These are phyloP conservation scores for Plodia interpunctella DNA, from an alignment of 1,140 invertebrate species.

Conservation along the genomic window DNA sequence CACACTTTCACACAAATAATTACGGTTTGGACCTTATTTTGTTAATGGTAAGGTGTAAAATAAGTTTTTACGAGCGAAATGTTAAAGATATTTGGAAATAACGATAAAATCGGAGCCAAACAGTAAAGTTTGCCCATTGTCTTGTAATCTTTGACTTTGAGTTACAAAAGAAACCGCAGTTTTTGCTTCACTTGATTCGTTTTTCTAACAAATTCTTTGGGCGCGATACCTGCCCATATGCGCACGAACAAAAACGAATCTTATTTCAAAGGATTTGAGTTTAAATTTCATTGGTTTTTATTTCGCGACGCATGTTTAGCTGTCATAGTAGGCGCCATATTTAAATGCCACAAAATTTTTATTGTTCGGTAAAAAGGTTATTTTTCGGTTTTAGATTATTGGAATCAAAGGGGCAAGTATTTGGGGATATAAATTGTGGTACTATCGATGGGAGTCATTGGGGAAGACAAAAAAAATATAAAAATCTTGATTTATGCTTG, in stretches of 20 bases:
- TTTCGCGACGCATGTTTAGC: slow-evolving; percentile 11
- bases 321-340: slow-evolving; percentile 25
- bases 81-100: slow-evolving; percentile 35
- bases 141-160: slow-evolving; percentile 48
- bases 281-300: slow-evolving; percentile 24
- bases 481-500: too few species aligned
- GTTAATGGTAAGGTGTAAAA: slow-evolving; percentile 11
- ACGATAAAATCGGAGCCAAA: slow-evolving; percentile 54
- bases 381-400: slow-evolving; percentile 1
- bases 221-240: slow-evolving; percentile 38
- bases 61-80: slow-evolving; percentile 15
- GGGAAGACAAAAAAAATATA: too few species aligned
- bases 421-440: too few species aligned
- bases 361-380: slow-evolving; percentile 22
- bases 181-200: slow-evolving; percentile 34
- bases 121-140: slow-evolving; percentile 53
- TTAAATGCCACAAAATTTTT: slow-evolving; percentile 17
- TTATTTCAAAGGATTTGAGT: slow-evolving; percentile 30
- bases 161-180: slow-evolving; percentile 55
- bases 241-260: slow-evolving; percentile 24
- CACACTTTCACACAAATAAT: not conserved
- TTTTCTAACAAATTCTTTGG: slow-evolving; percentile 43
- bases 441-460: too few species aligned
- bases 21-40: not conserved
- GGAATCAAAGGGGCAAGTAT: not conserved